These are phyloP conservation scores for Catagonus wagneri DNA, from an alignment of 2,113 vertebrate species.

Conservation along the genomic window DNA sequence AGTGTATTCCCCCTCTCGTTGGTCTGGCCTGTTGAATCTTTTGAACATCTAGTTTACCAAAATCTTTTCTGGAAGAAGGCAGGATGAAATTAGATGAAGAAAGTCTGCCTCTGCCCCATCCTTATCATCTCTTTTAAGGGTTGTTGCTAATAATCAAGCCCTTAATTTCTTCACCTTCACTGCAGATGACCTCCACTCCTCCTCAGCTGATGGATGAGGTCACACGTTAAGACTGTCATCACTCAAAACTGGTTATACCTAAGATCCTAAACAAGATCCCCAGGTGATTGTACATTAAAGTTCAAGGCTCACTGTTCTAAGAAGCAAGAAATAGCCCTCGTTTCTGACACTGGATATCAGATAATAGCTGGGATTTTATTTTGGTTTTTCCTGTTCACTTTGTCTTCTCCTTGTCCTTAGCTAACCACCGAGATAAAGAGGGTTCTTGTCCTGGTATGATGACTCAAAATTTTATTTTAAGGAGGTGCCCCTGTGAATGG, in stretches of 20 bases:
- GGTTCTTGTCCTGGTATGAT: not conserved
- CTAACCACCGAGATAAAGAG: constrained; percentile 23
- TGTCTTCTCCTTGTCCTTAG: constrained; percentile 23
- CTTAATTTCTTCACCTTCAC: not conserved
- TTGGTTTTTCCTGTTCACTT: constrained; percentile 24
- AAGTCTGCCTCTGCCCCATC: not conserved
- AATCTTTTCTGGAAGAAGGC: constrained; percentile 35
- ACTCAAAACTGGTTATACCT: not conserved
- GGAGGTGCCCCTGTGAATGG: not conserved
- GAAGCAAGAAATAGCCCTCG: not conserved
- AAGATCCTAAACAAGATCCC: not conserved
- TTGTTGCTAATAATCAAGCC: not conserved
- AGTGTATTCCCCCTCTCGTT: not conserved
- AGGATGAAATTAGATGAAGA: constrained; percentile 38
- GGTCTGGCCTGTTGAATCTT: constrained; percentile 28
- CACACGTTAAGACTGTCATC: not conserved
- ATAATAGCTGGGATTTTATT: constrained; percentile 41
- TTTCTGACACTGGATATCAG: constrained; percentile 41
- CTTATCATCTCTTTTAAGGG: not conserved
- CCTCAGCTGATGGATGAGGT: not conserved
- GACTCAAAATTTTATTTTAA: constrained; percentile 43
- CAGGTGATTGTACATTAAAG: not conserved
- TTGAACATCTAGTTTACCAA: not conserved
- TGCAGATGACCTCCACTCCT: not conserved
- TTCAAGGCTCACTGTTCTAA: not conserved